A percentile compares a stretch with the other conserved stretches of the same genome.
These are phyloP conservation scores for Reticulitermes speratus DNA, from an alignment of 1,140 invertebrate genomes.

Conservation along the genomic window DNA sequence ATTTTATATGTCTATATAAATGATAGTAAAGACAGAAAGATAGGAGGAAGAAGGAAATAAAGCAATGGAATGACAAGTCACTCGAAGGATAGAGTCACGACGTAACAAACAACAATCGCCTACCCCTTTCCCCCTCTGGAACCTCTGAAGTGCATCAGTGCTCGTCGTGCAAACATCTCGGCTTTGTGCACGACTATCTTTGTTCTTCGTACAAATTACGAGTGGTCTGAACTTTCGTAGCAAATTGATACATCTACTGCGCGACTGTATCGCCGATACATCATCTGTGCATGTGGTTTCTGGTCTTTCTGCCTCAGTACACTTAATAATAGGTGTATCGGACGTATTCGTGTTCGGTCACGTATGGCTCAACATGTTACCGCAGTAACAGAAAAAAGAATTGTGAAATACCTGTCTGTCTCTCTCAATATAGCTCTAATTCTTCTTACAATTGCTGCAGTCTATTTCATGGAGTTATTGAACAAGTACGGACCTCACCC, in stretches of 20 bases:
- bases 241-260: not conserved
- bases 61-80: not conserved
- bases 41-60: not conserved
- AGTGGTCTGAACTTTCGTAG: not conserved
- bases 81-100: not conserved
- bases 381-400: not conserved
- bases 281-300: not conserved
- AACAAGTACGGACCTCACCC: too few relatives aligned
- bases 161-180: too few relatives aligned
- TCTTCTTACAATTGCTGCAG: not conserved
- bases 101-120: not conserved
- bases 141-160: too few relatives aligned
- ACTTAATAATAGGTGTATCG: not conserved
- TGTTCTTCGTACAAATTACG: not conserved
- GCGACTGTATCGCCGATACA: not conserved
- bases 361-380: not conserved
- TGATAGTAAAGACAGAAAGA: not conserved
- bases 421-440: not conserved
- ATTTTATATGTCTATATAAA: too few relatives aligned
- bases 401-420: not conserved
- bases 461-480: too few relatives aligned
- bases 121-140: too few relatives aligned
- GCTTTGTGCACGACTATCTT: not conserved
- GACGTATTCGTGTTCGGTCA: not conserved
- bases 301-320: not conserved